These are phyloP conservation scores for Ranitomeya variabilis DNA, from an alignment of 2,113 vertebrate species.

Conservation along the genomic window DNA sequence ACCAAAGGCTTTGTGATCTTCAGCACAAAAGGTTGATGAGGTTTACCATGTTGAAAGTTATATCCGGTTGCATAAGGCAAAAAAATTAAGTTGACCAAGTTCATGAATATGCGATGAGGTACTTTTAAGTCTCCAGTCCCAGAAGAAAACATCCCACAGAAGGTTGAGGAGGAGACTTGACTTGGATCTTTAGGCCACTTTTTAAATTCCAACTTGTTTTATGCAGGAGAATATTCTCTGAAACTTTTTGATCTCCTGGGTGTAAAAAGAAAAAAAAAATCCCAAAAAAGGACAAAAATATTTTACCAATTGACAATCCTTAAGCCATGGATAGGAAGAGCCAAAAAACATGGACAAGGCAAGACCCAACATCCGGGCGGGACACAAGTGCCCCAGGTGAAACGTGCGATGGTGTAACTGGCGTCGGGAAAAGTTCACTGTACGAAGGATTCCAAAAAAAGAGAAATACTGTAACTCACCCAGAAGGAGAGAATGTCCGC, in stretches of 20 bases:
- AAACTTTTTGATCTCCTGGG: not conserved
- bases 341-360: not conserved
- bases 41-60: not conserved
- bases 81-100: not conserved
- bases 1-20: not conserved
- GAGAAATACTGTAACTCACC: conserved; percentile 12
- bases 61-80: not conserved
- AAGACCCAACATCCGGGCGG: not conserved
- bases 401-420: not conserved
- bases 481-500: conserved; percentile 8
- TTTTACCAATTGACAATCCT: not conserved
- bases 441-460: not conserved
- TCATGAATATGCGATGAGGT: not conserved
- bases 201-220: not conserved
- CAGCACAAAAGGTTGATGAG: not conserved
- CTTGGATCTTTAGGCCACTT: not conserved
- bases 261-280: not conserved
- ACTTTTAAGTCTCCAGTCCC: not conserved
- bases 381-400: not conserved
- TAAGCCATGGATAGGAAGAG: not conserved
- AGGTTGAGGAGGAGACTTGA: not conserved
- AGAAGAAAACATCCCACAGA: not conserved
- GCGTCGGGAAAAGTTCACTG: conserved; percentile 4
- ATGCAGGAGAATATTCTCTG: not conserved
- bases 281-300: not conserved